Conservation (phyloP, 2,888 invertebrate species). For the Apodemia duryi region DNA sequence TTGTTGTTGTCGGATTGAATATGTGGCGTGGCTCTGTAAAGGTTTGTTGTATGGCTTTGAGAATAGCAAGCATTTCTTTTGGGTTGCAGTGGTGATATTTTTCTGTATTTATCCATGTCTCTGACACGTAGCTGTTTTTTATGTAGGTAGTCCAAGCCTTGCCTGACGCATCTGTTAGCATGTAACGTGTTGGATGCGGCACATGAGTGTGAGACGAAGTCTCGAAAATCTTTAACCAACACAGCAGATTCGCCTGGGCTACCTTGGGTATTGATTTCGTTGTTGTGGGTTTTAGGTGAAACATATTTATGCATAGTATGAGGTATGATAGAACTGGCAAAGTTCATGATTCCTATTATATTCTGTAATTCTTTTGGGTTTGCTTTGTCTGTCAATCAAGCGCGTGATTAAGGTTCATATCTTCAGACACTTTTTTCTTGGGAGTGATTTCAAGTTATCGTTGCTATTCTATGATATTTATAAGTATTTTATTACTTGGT, state of each 20-base stretch:
- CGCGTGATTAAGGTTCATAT: no score
- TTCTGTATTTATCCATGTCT: not conserved
- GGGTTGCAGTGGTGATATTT: constrained; percentile 17
- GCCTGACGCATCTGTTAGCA: not conserved
- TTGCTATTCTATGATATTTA: not conserved
- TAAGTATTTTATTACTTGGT: not conserved
- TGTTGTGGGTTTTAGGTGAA: no score
- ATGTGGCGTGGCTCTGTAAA: not conserved
- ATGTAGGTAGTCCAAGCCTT: constrained; percentile 5
- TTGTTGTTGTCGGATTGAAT: not conserved
- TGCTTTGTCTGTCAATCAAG: no score
- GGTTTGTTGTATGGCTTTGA: not conserved
- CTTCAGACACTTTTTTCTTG: no score
- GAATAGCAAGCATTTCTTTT: constrained; percentile 9
- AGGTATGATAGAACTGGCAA: no score
- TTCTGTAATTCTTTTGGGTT: no score
- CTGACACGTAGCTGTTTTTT: not conserved
- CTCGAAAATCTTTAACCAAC: not conserved
- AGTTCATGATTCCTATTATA: no score
- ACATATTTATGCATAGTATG: no score
- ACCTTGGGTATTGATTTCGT: no score
- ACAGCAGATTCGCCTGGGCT: not conserved
- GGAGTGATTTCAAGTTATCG: no score
- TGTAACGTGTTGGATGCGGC: no score
- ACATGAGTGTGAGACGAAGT: no score